phyloP scores from a whole-genome alignment of 1,140 invertebrate genomes.

The Camponotus pennsylvanicus region DNA sequence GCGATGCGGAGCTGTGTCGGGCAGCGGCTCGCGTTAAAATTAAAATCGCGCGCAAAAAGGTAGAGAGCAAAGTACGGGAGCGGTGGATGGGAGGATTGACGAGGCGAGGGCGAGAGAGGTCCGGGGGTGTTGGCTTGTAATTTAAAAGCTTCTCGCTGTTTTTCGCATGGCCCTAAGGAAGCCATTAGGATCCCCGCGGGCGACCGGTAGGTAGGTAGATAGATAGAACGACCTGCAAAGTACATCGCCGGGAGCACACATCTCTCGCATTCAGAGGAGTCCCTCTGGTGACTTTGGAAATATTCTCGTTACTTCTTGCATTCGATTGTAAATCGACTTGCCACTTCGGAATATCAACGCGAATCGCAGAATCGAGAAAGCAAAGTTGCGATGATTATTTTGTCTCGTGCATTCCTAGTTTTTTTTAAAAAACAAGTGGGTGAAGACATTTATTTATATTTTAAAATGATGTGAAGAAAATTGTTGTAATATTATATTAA shows the following conservation, averaged over 20 bases:
- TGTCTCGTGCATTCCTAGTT: background rate
- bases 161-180: conserved; percentile 58
- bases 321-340: conserved; percentile 36
- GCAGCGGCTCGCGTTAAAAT: conserved; percentile 76
- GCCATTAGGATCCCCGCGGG: conserved; percentile 51
- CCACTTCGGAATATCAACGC: conserved; percentile 9
- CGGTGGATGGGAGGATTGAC: background rate
- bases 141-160: conserved; percentile 74
- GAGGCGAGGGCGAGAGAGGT: background rate
- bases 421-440: background rate
- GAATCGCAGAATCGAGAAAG: background rate
- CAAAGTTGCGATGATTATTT: background rate
- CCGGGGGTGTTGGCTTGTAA: conserved; percentile 65
- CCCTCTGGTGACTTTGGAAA: conserved; percentile 41
- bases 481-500: background rate
- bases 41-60: conserved; percentile 75
- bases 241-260: conserved; percentile 36
- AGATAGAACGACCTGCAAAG: conserved; percentile 47
- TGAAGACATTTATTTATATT: conserved; percentile 15
- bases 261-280: conserved; percentile 21
- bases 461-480: background rate
- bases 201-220: conserved; percentile 1
- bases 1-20: conserved; percentile 56
- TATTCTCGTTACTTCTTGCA: conserved; percentile 42
- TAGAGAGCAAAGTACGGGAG: conserved; percentile 38